Conservation (phyloP, 2,888 invertebrate species). For the Drosophila borborema region DNA sequence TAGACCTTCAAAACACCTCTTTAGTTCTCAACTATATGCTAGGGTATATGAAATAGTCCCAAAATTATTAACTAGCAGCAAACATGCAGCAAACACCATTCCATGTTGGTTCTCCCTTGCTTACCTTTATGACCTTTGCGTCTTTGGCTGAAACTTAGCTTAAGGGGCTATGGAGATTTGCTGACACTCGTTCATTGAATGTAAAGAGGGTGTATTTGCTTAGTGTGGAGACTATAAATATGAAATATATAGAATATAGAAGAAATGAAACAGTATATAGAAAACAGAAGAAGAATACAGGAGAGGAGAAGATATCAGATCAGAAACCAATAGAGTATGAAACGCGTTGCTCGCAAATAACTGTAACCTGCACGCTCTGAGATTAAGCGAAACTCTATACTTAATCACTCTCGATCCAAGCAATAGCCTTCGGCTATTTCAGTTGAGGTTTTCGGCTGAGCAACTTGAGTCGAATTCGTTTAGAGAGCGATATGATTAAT, state of each 20-base stretch:
- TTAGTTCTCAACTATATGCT: not conserved
- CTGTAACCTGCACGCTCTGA: too few relatives aligned
- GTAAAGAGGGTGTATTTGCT: not conserved
- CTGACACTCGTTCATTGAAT: not conserved
- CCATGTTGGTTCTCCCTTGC: not conserved
- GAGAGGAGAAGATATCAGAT: not conserved
- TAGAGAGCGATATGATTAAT: too few relatives aligned
- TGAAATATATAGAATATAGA: not conserved
- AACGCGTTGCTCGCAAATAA: too few relatives aligned
- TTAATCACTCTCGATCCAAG: too few relatives aligned
- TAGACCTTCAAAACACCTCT: not conserved
- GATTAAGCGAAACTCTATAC: too few relatives aligned
- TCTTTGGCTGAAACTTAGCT: not conserved
- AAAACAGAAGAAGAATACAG: not conserved
- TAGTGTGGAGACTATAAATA: not conserved
- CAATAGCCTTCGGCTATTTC: too few relatives aligned
- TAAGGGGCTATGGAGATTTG: not conserved
- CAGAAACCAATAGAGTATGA: not conserved
- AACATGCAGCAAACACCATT: not conserved
- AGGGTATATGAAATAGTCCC: not conserved
- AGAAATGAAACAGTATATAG: not conserved
- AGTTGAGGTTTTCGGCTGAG: too few relatives aligned
- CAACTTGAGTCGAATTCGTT: too few relatives aligned
- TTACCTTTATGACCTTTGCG: slow-evolving; percentile 6
- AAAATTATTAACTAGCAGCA: slow-evolving; percentile 1